These are phyloP conservation scores for Masnerella sp. DNA, from an alignment of 2,888 invertebrate species.

Conservation along the genomic window DNA sequence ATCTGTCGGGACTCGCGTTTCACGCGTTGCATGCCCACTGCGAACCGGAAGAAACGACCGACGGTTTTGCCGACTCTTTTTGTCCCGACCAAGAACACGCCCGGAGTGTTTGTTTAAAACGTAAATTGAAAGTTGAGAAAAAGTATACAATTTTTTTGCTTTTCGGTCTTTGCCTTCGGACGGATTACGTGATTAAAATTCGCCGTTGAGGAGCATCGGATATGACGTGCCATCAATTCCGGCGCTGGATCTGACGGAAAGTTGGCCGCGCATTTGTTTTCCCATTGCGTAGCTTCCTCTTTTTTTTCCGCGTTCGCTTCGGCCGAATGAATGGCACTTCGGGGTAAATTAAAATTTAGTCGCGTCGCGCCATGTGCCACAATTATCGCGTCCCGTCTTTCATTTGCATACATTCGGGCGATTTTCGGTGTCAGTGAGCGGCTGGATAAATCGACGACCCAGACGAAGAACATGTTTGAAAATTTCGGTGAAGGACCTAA, in stretches of 20 bases:
- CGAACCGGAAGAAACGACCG: constrained; percentile 21
- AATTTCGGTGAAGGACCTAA: no score
- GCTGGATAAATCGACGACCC: no score
- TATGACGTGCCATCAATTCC: constrained; percentile 26
- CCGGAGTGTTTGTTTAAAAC: constrained; percentile 16
- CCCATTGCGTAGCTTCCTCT: constrained; percentile 2
- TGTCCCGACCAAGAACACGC: constrained; percentile 19
- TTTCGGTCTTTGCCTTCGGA: no score
- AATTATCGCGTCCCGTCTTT: constrained; percentile 30
- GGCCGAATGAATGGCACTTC: constrained; percentile 25
- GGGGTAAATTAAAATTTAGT: constrained; percentile 44
- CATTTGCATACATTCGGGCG: constrained; percentile 19
- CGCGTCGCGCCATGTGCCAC: constrained; percentile 15
- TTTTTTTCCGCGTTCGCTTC: constrained; percentile 28
- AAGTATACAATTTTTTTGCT: no score
- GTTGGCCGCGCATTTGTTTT: constrained; percentile 33
- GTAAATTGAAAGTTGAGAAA: constrained; percentile 15
- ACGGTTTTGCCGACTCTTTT: constrained; percentile 29
- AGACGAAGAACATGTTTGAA: no score
- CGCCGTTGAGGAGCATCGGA: no score
- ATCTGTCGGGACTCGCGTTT: constrained; percentile 52
- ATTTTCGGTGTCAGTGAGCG: constrained; percentile 2
- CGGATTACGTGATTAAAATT: no score
- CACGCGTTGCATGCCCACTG: constrained; percentile 40
- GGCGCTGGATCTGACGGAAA: constrained; percentile 17